Conservation (phyloP, 2,797 vertebrate genomes). For the Aldrovandia affinis region DNA sequence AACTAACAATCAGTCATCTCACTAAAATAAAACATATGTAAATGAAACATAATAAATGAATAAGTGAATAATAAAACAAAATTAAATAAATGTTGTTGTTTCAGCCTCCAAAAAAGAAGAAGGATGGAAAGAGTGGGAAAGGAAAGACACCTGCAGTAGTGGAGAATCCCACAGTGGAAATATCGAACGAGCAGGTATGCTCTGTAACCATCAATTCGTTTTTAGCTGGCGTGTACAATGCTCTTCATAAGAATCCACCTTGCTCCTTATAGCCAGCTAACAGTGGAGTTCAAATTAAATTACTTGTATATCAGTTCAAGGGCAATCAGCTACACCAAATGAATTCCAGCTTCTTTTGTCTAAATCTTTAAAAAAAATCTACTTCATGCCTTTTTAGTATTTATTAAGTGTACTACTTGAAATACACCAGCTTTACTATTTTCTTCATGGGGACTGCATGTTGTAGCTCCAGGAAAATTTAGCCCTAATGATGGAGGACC, state of each 20-base stretch:
- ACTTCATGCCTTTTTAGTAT: background rate
- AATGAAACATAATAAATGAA: too few species aligned
- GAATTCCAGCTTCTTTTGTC: background rate
- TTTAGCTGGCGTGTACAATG: background rate
- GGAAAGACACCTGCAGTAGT: constrained; percentile 56
- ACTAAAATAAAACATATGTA: background rate
- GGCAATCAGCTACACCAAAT: too few species aligned
- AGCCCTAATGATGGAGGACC: constrained; percentile 74
- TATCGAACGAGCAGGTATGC: constrained; percentile 82
- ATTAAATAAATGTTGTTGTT: constrained; percentile 31
- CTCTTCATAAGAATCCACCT: background rate
- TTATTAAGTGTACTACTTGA: background rate
- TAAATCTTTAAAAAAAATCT: background rate
- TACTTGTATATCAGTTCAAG: too few species aligned
- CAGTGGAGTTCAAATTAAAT: too few species aligned
- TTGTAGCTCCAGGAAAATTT: constrained; percentile 81
- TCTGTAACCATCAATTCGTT: too few species aligned
- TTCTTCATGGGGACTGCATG: background rate
- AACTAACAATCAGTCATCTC: background rate
- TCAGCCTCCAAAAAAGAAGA: constrained; percentile 81
- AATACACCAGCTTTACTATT: background rate
- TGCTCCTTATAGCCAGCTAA: too few species aligned
- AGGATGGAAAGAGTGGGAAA: constrained; percentile 56
- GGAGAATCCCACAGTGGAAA: constrained; percentile 71
- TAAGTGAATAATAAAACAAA: too few species aligned